These are phyloP conservation scores for Batillaria attramentaria DNA, from an alignment of 1,140 invertebrate genomes.

Conservation along the genomic window DNA sequence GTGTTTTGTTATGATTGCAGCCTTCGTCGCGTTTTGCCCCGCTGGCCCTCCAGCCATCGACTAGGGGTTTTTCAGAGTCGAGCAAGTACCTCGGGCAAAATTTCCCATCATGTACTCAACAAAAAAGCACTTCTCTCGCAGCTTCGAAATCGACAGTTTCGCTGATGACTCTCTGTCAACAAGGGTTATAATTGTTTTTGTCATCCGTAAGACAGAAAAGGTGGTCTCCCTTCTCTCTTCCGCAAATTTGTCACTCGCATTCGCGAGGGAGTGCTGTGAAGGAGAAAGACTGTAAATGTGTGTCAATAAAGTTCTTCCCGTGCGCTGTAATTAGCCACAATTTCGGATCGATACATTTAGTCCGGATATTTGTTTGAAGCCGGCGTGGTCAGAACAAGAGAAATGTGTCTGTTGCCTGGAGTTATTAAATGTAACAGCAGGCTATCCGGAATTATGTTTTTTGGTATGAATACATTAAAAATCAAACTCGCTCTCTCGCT, in stretches of 20 bases:
- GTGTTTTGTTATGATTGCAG: too few species aligned
- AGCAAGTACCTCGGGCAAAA: neutral
- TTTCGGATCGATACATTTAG: neutral
- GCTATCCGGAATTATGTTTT: too few species aligned
- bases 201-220: neutral
- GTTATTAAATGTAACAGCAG: too few species aligned
- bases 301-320: slow-evolving; percentile 6
- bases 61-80: too few species aligned
- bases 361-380: too few species aligned
- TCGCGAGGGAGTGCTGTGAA: neutral
- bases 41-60: too few species aligned
- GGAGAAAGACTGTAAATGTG: neutral
- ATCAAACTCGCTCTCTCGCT: too few species aligned
- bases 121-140: neutral
- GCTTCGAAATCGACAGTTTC: too few species aligned
- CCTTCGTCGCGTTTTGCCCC: too few species aligned
- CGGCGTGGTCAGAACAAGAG: too few species aligned
- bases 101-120: neutral
- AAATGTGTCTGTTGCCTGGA: too few species aligned
- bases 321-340: neutral
- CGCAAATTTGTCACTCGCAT: neutral
- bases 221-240: neutral
- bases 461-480: too few species aligned
- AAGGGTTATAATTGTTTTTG: neutral
- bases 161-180: neutral